phyloP scores from a whole-genome alignment of 2,113 vertebrate species.

The Syngnathus typhle region DNA sequence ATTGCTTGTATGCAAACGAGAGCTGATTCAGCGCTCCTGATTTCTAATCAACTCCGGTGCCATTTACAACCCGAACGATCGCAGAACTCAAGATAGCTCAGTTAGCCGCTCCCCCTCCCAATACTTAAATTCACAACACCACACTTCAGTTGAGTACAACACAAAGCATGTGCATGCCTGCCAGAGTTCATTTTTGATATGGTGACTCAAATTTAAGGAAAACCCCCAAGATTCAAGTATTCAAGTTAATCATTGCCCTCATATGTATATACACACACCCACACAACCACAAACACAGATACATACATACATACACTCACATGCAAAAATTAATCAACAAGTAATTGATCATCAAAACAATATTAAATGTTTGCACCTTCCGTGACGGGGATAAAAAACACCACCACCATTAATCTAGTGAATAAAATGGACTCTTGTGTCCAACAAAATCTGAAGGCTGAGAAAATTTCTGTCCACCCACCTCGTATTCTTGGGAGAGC shows the following conservation, averaged over 20 bases:
- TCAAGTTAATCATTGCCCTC: too few species aligned
- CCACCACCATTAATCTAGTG: not conserved
- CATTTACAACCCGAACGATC: slow-evolving; percentile 62
- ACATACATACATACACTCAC: too few species aligned
- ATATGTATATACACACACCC: too few species aligned
- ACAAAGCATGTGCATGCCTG: not conserved
- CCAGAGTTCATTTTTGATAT: not conserved
- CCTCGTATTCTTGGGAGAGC: slow-evolving; percentile 97
- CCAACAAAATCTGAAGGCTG: slow-evolving; percentile 35
- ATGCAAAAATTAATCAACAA: too few species aligned
- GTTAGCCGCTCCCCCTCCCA: slow-evolving; percentile 23
- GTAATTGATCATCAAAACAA: too few species aligned
- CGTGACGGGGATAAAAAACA: too few species aligned
- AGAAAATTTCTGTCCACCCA: slow-evolving; percentile 57
- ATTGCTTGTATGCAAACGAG: slow-evolving; percentile 78
- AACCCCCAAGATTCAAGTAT: too few species aligned
- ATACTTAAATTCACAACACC: slow-evolving; percentile 5
- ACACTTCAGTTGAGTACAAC: not conserved
- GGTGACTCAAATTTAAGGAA: not conserved
- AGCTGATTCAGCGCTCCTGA: slow-evolving; percentile 73
- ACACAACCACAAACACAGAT: too few species aligned
- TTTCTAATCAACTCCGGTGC: slow-evolving; percentile 69
- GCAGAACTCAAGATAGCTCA: slow-evolving; percentile 57
- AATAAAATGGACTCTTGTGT: not conserved
- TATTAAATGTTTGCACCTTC: too few species aligned